Evolutionary conservation across 1,140 invertebrate species (phyloP), one percentile per base, ranked within the genome.

Genomic region (Pseudomyrmex concolor): DNA sequence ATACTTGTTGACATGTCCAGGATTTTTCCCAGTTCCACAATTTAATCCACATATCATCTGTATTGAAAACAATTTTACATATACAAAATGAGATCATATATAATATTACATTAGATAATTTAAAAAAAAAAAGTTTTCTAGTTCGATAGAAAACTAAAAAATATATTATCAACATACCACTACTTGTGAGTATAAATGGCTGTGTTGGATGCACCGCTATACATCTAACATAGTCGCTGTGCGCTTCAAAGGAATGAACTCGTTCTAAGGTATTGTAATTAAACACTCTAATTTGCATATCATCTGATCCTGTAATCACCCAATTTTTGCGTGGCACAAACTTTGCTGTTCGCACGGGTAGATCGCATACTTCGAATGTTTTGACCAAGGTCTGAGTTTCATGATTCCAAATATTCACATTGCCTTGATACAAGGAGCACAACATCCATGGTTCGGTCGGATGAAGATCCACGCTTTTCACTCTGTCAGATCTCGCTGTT

Each of bases 1-100:
- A 99, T 1, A 99, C 97, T 94, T 99, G 99, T 89, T 99, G 99
- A 90, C 98, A 98, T 0, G 97, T 95, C 98, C 99, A 99, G 89
- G 97, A 96, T 91, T 99, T 99, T 43, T 99, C 99, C 99, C 99
- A 99, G 94, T 99, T 99, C 99, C 99, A 99, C 43, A 99, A 93
- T 94, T 99, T 99, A 66, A 99, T 99, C 34, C 98, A 94, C 97
- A 99, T 99, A 92, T 99, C 99, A 96, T 99, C 98, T 98, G 93
- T 34, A 94, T 94, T 91, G 25, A 25, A 92, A 90, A 57, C 67
- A 87, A 84, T 62, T 34, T 34, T 34, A 34, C 5, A 34, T 34
- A 34, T 34, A 34, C 5, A 34, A 34, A 7, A 34, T 34, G 5
- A 34, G 7, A 34, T 34, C n/a, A n/a, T n/a, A n/a, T n/a, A n/a